Conservation (phyloP, 1,140 invertebrate genomes). For the Drosophila tsacasi region DNA sequence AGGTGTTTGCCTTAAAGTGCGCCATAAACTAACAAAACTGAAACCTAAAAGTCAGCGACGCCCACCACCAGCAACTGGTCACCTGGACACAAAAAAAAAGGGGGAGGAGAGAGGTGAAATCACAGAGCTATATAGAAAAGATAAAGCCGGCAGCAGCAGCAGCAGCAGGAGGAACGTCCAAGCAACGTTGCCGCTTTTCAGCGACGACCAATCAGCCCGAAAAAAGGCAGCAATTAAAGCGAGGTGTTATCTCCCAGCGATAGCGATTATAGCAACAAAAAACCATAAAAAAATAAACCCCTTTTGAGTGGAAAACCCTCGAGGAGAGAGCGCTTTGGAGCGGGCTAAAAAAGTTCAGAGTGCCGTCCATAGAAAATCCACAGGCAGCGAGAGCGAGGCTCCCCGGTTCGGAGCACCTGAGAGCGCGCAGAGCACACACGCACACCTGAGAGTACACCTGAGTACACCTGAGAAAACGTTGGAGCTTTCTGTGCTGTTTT, state of each 20-base stretch:
- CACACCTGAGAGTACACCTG: background rate
- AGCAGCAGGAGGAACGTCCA: constrained; percentile 13
- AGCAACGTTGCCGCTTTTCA: constrained; percentile 70
- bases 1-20: constrained; percentile 80
- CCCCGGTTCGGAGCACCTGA: constrained; percentile 8
- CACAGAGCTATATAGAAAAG: constrained; percentile 54
- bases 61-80: constrained; percentile 55
- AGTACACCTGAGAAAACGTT: constrained; percentile 3
- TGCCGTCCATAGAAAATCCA: constrained; percentile 17
- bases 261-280: constrained; percentile 57
- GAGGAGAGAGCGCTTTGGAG: constrained; percentile 38
- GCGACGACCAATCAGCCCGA: constrained; percentile 49
- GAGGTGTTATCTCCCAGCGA: constrained; percentile 64
- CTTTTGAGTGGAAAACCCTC: constrained; percentile 42
- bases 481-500: constrained; percentile 8
- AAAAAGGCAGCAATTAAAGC: constrained; percentile 35
- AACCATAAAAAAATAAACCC: constrained; percentile 8
- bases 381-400: constrained; percentile 12
- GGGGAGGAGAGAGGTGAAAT: constrained; percentile 60
- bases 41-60: constrained; percentile 59
- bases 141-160: constrained; percentile 19
- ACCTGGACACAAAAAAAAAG: constrained; percentile 10
- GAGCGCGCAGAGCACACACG: constrained; percentile 7
- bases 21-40: constrained; percentile 73
- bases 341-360: constrained; percentile 17